Conservation (phyloP, 2,113 vertebrate species). For the Poeciliopsis prolifica region DNA sequence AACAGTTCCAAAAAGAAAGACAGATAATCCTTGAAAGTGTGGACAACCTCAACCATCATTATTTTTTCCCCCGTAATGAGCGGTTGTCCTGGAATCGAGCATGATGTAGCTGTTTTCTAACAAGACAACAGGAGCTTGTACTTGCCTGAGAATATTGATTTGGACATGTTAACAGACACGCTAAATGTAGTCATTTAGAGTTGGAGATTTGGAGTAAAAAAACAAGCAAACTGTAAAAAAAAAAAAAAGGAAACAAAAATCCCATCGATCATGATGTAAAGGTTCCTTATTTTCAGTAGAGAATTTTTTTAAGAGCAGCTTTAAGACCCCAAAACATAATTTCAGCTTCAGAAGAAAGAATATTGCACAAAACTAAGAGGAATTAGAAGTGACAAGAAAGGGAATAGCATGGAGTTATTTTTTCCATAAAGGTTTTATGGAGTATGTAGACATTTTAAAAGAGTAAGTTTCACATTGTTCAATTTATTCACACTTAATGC, state of each 20-base stretch:
- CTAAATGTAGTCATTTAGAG: conserved; percentile 8
- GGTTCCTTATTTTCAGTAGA: not conserved
- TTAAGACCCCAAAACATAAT: conserved; percentile 17
- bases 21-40: conserved; percentile 12
- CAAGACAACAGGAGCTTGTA: conserved; percentile 12
- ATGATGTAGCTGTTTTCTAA: conserved; percentile 24
- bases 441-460: conserved; percentile 31
- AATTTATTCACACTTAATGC: conserved; percentile 13
- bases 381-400: conserved; percentile 21
- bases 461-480: conserved; percentile 28
- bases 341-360: conserved; percentile 3
- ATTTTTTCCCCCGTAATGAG: conserved; percentile 44
- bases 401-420: conserved; percentile 39
- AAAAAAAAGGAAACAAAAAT: not conserved
- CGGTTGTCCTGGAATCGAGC: conserved; percentile 26
- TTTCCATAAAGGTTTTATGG: conserved; percentile 46
- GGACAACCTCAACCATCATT: conserved; percentile 42
- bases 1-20: conserved; percentile 22
- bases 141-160: not conserved
- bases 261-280: conserved; percentile 17
- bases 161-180: conserved; percentile 21
- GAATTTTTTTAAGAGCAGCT: conserved; percentile 32
- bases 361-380: conserved; percentile 38
- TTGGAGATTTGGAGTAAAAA: not conserved
- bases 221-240: not conserved